These are phyloP conservation scores for Panurus biarmicus DNA, from an alignment of 2,113 vertebrate species.

Conservation along the genomic window DNA sequence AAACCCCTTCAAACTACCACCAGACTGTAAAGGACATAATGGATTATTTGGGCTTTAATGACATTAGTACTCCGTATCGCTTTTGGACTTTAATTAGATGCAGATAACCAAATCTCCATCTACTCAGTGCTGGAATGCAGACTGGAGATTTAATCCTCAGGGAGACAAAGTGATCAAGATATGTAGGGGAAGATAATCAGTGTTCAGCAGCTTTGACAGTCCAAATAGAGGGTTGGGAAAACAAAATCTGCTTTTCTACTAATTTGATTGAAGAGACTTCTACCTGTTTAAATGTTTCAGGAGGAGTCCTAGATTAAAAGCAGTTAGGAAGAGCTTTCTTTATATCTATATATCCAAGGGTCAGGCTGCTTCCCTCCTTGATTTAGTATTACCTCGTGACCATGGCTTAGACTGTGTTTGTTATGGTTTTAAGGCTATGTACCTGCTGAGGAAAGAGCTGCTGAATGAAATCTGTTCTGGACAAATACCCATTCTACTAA, in stretches of 20 bases:
- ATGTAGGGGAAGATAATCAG: not conserved
- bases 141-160: not conserved
- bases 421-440: not conserved
- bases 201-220: not conserved
- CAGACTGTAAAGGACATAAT: not conserved
- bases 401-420: not conserved
- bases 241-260: not conserved
- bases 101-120: not conserved
- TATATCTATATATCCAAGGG: not conserved
- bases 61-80: not conserved
- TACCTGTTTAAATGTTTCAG: not conserved
- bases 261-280: not conserved
- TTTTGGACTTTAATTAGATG: not conserved
- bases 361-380: not conserved
- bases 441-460: not conserved
- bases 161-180: not conserved
- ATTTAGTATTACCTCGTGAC: not conserved
- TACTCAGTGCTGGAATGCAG: not conserved
- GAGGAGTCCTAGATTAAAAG: not conserved
- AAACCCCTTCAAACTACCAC: not conserved
- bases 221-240: not conserved
- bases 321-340: not conserved
- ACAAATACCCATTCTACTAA: not conserved
- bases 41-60: not conserved
- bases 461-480: not conserved